Base-by-base conservation (phyloP, 1,140 invertebrate species). In the Caerostris darwini region DNA sequence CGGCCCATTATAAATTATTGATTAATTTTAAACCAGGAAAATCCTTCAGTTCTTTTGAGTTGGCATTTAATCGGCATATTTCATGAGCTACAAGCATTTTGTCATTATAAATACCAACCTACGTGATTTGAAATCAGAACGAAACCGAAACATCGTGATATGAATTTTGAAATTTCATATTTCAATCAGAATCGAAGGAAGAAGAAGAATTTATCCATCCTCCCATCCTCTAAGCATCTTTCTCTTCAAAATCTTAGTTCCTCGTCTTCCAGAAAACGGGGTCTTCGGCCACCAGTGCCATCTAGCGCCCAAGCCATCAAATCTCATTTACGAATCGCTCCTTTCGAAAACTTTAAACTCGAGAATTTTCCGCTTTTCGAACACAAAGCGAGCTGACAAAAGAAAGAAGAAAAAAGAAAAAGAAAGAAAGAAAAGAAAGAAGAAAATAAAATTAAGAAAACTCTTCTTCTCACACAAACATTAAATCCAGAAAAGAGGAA, bases 401-500 rank as follows among this genome's bases (percentile, higher is more conserved):
- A n/a, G 34, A 67, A 67, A 5, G 3, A 67, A 67, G 61, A 64
- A 67, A 67, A 10, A 12, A 54, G 77, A 50, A 85, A 50, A 53
- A 77, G 10, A 77, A 12, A 1, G 10, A 50, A 50, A 77, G 50
- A 34, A 83, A 83, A 10, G 56, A 85, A 56, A 3, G n/a, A 85
- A 85, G 57, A 58, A 58, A 59, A 58, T 34, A 8, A 85, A 57
- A 85, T 85, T 19, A 85, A 85, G 57, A 59, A 85, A 85, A 59
- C 19, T 85, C 10, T 58, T 50, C 83, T 34, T 50, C 71, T 81
- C 71, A 81, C 14, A n/a, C 57, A 59, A 57, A 85, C 83, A 85
- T 85, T 85, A 85, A 85, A 85, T 59, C 83, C 7, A 59, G 6
- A 50, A 85, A 85, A 50, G n/a, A 85, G 83, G 50, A 58, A 12